These are phyloP conservation scores for Pyralis farinalis DNA, from an alignment of 2,888 invertebrate genomes.

Conservation along the genomic window DNA sequence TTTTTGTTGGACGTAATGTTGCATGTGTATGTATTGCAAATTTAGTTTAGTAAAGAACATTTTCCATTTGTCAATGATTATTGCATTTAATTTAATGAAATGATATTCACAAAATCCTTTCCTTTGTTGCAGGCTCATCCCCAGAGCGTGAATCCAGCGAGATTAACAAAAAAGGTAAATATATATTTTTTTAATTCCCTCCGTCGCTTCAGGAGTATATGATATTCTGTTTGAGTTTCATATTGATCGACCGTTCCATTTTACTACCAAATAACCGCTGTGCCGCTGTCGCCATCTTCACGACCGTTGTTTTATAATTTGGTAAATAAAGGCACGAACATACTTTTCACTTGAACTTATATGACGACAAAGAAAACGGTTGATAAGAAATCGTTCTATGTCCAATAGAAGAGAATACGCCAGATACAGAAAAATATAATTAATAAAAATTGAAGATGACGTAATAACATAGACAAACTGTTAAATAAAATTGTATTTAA, in stretches of 20 bases:
- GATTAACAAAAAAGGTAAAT: conserved; percentile 68
- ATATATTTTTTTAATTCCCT: conserved; percentile 15
- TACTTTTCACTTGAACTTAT: background rate
- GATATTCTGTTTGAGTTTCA: conserved; percentile 28
- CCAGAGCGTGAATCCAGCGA: conserved; percentile 63
- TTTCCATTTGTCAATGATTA: background rate
- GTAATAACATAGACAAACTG: background rate
- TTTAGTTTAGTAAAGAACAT: too few species aligned
- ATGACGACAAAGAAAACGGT: background rate
- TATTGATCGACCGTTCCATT: conserved; percentile 31
- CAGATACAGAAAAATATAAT: background rate
- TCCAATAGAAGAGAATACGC: background rate
- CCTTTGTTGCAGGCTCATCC: conserved; percentile 61
- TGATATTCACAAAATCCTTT: conserved; percentile 13
- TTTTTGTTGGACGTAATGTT: too few species aligned
- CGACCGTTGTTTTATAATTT: conserved; percentile 43
- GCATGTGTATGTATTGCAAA: conserved; percentile 8
- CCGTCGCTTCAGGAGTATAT: conserved; percentile 19
- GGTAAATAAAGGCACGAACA: conserved; percentile 14
- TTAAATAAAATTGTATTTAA: background rate
- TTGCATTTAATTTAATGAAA: background rate
- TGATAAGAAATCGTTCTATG: background rate
- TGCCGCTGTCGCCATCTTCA: conserved; percentile 36
- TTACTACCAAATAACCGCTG: conserved; percentile 51
- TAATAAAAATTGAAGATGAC: background rate